phyloP scores from a whole-genome alignment of 1,140 invertebrate species.

The Euwallacea similis region DNA sequence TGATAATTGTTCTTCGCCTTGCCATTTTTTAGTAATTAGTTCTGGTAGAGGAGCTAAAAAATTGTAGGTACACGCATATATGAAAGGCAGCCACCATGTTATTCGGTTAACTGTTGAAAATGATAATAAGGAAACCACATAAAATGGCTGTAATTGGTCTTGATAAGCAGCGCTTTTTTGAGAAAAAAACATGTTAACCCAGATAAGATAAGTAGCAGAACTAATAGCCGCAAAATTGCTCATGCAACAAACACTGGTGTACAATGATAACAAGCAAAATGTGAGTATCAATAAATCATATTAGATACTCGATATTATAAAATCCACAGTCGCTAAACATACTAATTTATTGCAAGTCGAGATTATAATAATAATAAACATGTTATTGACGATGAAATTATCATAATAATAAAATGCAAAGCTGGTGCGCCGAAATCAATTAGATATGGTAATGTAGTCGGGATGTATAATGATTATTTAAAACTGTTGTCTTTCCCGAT shows the following conservation, averaged over 20 bases:
- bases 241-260: too few relatives aligned
- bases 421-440: conserved; percentile 34
- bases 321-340: conserved; percentile 27
- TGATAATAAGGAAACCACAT: conserved; percentile 11
- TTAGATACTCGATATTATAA: conserved; percentile 5
- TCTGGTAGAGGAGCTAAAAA: conserved; percentile 4
- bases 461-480: conserved; percentile 32
- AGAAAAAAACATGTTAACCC: too few relatives aligned
- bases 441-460: conserved; percentile 31
- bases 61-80: conserved; percentile 1
- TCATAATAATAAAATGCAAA: conserved; percentile 37
- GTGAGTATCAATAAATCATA: too few relatives aligned
- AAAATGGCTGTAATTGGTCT: conserved; percentile 4
- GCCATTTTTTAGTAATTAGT: conserved; percentile 14
- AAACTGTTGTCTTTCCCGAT: conserved; percentile 16
- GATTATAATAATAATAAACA: conserved; percentile 36
- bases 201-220: too few relatives aligned
- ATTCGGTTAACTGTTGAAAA: conserved; percentile 8
- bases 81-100: conserved; percentile 3
- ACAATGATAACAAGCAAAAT: too few relatives aligned
- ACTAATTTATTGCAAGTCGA: conserved; percentile 33
- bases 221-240: too few relatives aligned
- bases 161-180: not conserved
- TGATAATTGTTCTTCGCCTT: conserved; percentile 14
- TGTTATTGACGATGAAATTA: conserved; percentile 32